phyloP scores from a whole-genome alignment of 2,113 vertebrate genomes.

The Gopherus flavomarginatus region DNA sequence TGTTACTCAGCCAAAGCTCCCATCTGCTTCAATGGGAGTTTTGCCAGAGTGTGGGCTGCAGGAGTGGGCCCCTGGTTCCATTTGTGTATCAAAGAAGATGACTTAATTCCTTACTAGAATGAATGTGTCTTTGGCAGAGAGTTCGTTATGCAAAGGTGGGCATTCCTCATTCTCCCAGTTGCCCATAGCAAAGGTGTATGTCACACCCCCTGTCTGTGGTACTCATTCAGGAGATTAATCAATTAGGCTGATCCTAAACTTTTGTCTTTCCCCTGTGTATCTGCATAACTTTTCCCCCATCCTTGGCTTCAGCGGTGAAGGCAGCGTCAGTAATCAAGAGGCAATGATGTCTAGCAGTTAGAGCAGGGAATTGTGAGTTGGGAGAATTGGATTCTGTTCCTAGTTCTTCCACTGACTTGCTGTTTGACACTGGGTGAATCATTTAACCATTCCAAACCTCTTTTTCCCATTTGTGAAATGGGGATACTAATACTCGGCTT shows the following conservation, averaged over 20 bases:
- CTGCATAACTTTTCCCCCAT: not conserved
- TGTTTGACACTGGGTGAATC: not conserved
- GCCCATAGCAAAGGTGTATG: accelerated
- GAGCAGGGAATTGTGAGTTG: not conserved
- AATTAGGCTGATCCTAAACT: accelerated
- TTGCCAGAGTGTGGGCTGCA: conserved; percentile 26
- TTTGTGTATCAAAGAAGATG: accelerated
- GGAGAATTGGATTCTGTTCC: not conserved
- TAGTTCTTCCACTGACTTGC: not conserved
- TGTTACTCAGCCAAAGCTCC: conserved; percentile 21
- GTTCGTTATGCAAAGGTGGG: accelerated
- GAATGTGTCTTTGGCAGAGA: not conserved
- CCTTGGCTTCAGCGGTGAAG: not conserved
- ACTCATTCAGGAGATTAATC: not conserved
- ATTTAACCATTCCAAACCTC: not conserved
- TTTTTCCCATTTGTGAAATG: not conserved
- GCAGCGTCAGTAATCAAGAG: not conserved
- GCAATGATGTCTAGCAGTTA: not conserved
- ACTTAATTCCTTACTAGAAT: not conserved
- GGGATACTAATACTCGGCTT: not conserved
- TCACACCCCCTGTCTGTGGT: not conserved
- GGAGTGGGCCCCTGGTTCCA: not conserved
- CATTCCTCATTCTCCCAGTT: not conserved
- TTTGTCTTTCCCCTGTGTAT: not conserved
- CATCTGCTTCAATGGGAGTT: accelerated